Percentiles rank a stretch among this genome's conserved stretches.
Evolutionary conservation across 2,113 vertebrate genomes (phyloP).

Genomic region (Platysternon megacephalum): DNA sequence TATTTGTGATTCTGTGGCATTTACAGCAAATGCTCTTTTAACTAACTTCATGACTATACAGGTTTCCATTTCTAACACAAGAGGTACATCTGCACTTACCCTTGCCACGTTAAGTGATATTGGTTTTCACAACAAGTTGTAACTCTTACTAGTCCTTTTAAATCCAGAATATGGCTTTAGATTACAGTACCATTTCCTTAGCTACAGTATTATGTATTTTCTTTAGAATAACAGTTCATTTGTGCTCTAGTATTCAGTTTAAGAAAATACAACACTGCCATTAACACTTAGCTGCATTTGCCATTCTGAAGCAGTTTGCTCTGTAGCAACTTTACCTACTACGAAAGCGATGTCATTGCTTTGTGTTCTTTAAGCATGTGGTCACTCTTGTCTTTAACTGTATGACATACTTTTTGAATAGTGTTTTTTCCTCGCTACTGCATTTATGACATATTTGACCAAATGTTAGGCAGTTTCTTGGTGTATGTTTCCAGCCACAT

Average conservation of each 20-base stretch:
- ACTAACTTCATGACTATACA: conserved; percentile 36
- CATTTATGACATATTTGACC: not conserved
- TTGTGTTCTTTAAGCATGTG: not conserved
- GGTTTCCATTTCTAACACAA: conserved; percentile 38
- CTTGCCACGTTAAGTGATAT: conserved; percentile 40
- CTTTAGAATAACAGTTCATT: conserved; percentile 3
- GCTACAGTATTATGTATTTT: not conserved
- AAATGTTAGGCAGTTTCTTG: not conserved
- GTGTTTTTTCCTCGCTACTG: conserved; percentile 19
- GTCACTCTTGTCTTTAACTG: not conserved
- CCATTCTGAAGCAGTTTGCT: not conserved
- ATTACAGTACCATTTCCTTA: not conserved
- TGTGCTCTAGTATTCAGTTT: not conserved
- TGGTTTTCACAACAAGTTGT: not conserved
- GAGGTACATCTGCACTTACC: conserved; percentile 45
- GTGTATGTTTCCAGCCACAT: not conserved
- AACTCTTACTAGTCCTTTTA: not conserved
- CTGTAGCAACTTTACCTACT: not conserved
- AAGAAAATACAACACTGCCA: not conserved
- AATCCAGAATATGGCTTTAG: not conserved
- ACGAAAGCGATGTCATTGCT: not conserved
- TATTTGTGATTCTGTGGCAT: not conserved
- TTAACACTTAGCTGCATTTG: not conserved
- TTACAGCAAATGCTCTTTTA: conserved; percentile 40
- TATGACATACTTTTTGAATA: not conserved